Evolutionary conservation across 1,140 invertebrate genomes (phyloP).

Genomic region (Fopius arisanus): DNA sequence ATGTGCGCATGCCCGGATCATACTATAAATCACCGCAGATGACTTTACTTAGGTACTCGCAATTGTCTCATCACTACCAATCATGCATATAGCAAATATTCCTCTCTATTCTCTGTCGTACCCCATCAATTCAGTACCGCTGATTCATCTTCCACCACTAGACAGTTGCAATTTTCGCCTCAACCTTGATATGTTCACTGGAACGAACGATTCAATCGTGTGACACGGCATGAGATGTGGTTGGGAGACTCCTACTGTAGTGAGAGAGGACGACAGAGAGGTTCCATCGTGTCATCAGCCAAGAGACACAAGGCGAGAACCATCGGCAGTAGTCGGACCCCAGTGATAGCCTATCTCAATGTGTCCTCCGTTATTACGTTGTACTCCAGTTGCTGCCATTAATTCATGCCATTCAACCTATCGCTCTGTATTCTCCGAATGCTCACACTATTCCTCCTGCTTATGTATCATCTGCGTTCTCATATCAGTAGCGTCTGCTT

Average conservation of each 20-base stretch:
- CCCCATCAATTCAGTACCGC: not conserved
- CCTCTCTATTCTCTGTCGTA: not conserved
- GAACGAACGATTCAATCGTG: constrained; percentile 9
- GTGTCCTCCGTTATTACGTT: not conserved
- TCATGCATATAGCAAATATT: not conserved
- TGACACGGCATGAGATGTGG: not conserved
- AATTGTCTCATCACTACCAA: too few relatives aligned
- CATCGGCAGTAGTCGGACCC: not conserved
- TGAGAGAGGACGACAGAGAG: not conserved
- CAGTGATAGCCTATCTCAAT: not conserved
- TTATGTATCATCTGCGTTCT: not conserved
- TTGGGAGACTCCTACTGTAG: not conserved
- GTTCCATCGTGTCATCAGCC: not conserved
- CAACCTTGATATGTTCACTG: not conserved
- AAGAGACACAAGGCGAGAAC: not conserved
- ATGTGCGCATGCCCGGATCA: too few relatives aligned
- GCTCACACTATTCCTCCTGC: not conserved
- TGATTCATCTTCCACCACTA: not conserved
- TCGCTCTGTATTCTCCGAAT: not conserved
- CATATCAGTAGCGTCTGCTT: not conserved
- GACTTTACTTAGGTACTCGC: too few relatives aligned
- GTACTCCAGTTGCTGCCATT: not conserved
- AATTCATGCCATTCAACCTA: not conserved
- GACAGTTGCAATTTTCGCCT: constrained; percentile 6
- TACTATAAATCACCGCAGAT: too few relatives aligned